Base-by-base conservation (phyloP, 1,140 invertebrate genomes). In the Drosophila grimshawi region DNA sequence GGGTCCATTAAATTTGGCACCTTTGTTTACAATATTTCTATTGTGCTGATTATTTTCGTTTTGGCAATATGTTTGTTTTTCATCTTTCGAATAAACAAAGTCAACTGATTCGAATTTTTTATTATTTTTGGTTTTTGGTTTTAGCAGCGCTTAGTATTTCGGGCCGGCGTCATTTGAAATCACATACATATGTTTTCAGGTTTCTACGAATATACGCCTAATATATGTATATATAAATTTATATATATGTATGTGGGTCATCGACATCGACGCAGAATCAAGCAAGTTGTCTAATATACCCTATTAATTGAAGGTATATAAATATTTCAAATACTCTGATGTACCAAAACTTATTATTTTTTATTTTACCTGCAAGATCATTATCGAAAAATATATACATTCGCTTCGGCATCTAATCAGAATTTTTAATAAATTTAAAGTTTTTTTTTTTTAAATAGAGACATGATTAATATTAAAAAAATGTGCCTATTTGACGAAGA, bases 61-160 rank as follows among this genome's bases (percentile, higher is more conserved):
- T 53, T 27, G 32, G 39, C 65, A 53, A 0, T n/a, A 27, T 7
- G 48, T 56, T 45, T 60, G 56, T 78, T 86, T 81, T 86, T 79
- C 79, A 79, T 76, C 62, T 76, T 88, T 73, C 71, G 56, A 49
- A 88, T 73, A 73, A 88, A 88, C 83, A 86, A 86, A 70, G 70
- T 86, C 81, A 79, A 71, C 81, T 82, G 80, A 86, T 69, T 82
- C 65, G 56, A 11, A 30, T 76, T 61, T 71, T 77, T 48, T 41
- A 48, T 80, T 37, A 6, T 37, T 55, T 53, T 35, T 11, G 3
- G 19, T 19, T 19, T 19, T 30, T n/a, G 30, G 55, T 64, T 74
- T 81, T 62, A 55, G 39, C 49, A 63, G 57, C 71, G 70, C 61
- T 60, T 56, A 52, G 56, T 4, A n/a, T 69, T 46, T 45, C 43